These are phyloP conservation scores for Andrena marginata DNA, from an alignment of 2,888 invertebrate species.

Conservation along the genomic window DNA sequence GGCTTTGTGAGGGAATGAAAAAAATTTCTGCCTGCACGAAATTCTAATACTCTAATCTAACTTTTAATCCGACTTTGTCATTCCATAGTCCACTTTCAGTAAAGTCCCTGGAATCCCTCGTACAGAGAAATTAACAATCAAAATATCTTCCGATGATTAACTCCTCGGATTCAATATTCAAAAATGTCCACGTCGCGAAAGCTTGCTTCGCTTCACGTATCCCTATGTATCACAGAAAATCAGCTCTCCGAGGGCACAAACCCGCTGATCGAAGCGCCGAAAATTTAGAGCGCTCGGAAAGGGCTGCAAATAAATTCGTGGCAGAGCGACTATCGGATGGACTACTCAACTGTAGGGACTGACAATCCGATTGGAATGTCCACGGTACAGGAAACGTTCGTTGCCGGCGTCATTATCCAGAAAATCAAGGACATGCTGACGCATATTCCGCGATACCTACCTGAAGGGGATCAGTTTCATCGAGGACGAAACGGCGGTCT, in stretches of 20 bases:
- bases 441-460: conserved; percentile 46
- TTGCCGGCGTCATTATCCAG: conserved; percentile 44
- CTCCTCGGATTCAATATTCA: too few relatives aligned
- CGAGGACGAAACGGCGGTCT: conserved; percentile 25
- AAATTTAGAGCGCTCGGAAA: background rate
- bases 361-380: conserved; percentile 20
- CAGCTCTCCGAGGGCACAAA: background rate
- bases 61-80: too few relatives aligned
- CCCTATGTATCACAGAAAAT: background rate
- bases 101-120: too few relatives aligned
- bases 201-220: too few relatives aligned
- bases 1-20: background rate
- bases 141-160: too few relatives aligned
- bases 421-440: conserved; percentile 56
- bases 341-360: background rate
- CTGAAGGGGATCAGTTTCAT: conserved; percentile 41
- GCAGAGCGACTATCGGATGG: background rate
- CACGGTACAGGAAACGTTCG: conserved; percentile 36
- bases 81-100: too few relatives aligned
- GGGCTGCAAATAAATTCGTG: background rate
- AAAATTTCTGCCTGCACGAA: too few relatives aligned
- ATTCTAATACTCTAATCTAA: too few relatives aligned
- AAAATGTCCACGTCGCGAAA: too few relatives aligned
- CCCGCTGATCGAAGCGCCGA: background rate
- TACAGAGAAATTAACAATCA: too few relatives aligned